phyloP scores from a whole-genome alignment of 2,113 vertebrate genomes.

The Meleagris gallopavo region DNA sequence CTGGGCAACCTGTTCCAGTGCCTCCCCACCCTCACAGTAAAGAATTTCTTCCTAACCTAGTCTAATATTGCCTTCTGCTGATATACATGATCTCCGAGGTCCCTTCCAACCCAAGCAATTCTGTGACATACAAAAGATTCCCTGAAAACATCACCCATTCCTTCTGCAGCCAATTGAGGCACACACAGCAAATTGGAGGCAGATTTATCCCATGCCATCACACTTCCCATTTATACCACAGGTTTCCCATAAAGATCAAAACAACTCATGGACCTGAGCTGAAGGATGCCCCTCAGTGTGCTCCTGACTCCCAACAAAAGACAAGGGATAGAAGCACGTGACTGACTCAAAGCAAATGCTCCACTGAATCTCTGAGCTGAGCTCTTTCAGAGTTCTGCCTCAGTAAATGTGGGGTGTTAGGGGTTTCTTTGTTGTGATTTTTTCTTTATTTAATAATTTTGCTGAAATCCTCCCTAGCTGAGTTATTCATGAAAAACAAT shows the following conservation, averaged over 20 bases:
- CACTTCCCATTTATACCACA: not conserved
- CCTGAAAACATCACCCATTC: not conserved
- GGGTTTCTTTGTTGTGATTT: not conserved
- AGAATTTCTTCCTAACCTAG: too few species aligned
- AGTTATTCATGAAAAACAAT: conserved; percentile 18
- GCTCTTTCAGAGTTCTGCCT: not conserved
- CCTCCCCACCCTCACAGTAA: too few species aligned
- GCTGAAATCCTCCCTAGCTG: conserved; percentile 28
- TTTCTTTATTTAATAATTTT: not conserved
- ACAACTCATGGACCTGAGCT: not conserved
- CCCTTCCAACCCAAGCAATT: too few species aligned
- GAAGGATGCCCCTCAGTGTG: not conserved
- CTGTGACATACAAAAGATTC: not conserved
- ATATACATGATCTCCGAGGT: too few species aligned
- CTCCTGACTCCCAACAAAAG: not conserved
- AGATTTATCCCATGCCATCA: not conserved
- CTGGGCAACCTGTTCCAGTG: too few species aligned
- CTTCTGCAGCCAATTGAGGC: not conserved
- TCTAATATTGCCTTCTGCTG: too few species aligned
- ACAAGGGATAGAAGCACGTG: not conserved
- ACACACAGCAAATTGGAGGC: not conserved
- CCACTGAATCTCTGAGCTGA: not conserved
- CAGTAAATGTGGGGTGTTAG: not conserved
- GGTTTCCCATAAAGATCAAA: not conserved
- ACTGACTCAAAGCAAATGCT: conserved; percentile 6